These are phyloP conservation scores for Protobothrops flavoviridis DNA, from an alignment of 2,113 vertebrate genomes.

Conservation along the genomic window DNA sequence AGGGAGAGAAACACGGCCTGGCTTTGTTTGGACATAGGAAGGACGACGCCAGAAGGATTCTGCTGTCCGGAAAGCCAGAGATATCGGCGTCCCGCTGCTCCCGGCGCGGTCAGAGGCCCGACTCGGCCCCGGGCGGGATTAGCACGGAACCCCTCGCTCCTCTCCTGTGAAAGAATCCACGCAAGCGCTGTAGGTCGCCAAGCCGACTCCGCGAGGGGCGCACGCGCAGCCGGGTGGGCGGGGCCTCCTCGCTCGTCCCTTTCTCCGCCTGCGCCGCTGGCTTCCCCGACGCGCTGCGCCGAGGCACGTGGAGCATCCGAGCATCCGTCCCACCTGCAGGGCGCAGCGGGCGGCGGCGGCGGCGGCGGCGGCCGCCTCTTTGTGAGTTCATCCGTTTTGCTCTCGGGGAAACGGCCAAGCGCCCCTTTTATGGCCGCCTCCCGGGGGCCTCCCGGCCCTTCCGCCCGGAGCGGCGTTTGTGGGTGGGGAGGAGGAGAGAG, in stretches of 20 bases:
- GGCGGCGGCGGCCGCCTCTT: no score
- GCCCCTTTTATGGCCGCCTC: no score
- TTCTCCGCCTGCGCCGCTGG: slow-evolving; percentile 26
- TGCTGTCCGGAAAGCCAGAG: neutral
- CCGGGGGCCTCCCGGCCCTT: no score
- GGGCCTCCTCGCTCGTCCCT: neutral
- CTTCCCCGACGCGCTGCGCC: neutral
- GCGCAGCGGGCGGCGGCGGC: no score
- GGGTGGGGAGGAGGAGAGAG: no score
- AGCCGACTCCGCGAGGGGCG: neutral
- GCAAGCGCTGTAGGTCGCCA: neutral
- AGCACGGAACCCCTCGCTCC: neutral
- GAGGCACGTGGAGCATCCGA: slow-evolving; percentile 52
- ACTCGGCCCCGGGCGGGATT: no score
- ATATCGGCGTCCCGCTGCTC: neutral
- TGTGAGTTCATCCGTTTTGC: no score
- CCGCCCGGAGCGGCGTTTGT: no score
- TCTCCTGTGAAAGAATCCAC: neutral
- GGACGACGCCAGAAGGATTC: neutral
- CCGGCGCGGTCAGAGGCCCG: neutral
- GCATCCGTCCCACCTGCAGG: neutral
- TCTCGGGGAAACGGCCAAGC: no score
- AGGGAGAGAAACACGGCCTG: neutral
- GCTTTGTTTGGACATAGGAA: neutral
- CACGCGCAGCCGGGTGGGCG: neutral